Conservation (phyloP, 2,113 vertebrate genomes). For the Tychaedon coryphoeus region DNA sequence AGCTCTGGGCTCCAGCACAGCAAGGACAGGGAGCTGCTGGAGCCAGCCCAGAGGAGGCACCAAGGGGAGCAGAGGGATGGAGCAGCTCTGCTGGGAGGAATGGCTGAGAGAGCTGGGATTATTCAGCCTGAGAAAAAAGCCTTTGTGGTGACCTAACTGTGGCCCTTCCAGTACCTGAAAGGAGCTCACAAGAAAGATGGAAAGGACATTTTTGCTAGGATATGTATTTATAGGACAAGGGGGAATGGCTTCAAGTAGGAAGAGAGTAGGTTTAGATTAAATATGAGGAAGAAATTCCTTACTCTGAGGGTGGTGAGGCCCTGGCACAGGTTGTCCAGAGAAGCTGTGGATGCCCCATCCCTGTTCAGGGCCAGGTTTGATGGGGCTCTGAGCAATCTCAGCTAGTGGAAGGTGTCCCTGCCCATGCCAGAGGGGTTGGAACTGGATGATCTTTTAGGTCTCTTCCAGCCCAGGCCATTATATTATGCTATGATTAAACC, state of each 20-base stretch:
- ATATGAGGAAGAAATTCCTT: background rate
- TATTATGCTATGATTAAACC: background rate
- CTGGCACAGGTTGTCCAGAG: background rate
- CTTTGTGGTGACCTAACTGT: background rate
- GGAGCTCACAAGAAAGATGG: accelerated
- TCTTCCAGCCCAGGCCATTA: background rate
- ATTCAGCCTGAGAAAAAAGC: background rate
- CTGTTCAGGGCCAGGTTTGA: background rate
- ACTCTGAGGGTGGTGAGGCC: background rate
- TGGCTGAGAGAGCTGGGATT: background rate
- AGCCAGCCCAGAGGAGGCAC: accelerated
- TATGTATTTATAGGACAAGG: background rate
- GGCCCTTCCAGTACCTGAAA: background rate
- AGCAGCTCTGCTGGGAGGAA: accelerated
- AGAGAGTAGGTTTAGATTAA: background rate
- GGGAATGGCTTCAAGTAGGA: background rate
- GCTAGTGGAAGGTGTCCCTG: background rate
- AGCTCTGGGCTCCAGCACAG: background rate
- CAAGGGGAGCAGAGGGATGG: too few relatives aligned
- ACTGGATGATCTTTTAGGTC: background rate
- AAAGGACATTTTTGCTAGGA: too few relatives aligned
- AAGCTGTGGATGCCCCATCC: background rate
- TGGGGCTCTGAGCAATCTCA: background rate
- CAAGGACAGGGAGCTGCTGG: background rate
- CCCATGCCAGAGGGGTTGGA: background rate